Evolutionary conservation across 2,888 invertebrate species (phyloP), one percentile per base, ranked within the genome.

Genomic region (Mesodorylaimus sp.): DNA sequence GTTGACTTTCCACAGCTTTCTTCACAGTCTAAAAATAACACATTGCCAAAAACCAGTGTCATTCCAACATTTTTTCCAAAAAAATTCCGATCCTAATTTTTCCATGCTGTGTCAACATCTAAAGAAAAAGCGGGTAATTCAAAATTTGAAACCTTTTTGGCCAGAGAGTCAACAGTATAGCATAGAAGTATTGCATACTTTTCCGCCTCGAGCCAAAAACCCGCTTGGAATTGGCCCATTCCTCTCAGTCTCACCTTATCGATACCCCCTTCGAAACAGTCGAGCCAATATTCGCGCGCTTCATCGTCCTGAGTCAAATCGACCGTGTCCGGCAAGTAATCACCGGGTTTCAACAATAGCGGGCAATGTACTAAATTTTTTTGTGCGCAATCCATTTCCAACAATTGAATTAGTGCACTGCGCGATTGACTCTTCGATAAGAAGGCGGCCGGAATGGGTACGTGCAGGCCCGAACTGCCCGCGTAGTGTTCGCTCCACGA

Each of bases 281-380:
- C 76, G 44, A 93, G 75, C 93, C 93, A 95, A 69, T 91, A 93
- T 45, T 75, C 72, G 55, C 78, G 77, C 16, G 89, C 91, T 65
- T 83, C 81, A 56, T 75, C 74, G 67, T 93, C 87, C 60, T 77
- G 76, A 53, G 81, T 77, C 51, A 95, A 75, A 71, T 93, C 87
- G 56, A 88, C 79, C 28, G 87, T 86, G 68, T 95, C 93, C 1
- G 93, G 87, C 66, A 77, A 77, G 72, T 93, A 93, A 62, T 76
- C 75, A 57, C 76, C 74, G 48, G 81, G 79, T 68, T 85, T 79
- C 57, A 76, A 74, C 53, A 93, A 72, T 58, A 93, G 70, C 5
- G 82, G 80, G 64, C 83, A 83, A 55, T 74, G 75, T 5, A 74
- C 71, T 48, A 81, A 73, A 51, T 71, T 71, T 56, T 73, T 72